Percentiles rank a stretch among this genome's conserved stretches.
Conservation (phyloP, 2,113 vertebrate genomes). For the Heterotilapia buettikoferi region DNA sequence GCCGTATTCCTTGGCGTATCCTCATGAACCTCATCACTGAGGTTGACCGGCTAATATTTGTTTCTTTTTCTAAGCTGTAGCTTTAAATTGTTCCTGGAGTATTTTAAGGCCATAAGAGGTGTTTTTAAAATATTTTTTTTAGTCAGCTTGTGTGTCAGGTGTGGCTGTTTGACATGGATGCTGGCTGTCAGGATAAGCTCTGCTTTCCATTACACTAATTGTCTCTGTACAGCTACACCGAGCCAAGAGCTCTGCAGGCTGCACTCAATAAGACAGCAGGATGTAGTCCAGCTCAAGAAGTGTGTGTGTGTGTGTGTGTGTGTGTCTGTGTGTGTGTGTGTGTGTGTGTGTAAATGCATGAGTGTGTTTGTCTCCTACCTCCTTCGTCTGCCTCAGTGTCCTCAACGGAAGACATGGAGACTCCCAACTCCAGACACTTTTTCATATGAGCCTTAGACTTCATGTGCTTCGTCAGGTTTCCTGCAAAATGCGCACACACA, state of each 20-base stretch:
- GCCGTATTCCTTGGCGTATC: neutral
- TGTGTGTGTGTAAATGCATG: neutral
- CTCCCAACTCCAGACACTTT: constrained; percentile 96
- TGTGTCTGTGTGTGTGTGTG: neutral
- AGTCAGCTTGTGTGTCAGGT: neutral
- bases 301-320: neutral
- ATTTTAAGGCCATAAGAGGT: neutral
- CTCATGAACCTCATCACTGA: neutral
- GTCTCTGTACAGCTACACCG: neutral
- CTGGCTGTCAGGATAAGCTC: neutral
- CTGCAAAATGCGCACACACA: constrained; percentile 61
- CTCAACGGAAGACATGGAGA: constrained; percentile 93
- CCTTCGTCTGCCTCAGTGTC: constrained; percentile 87
- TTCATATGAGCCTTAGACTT: constrained; percentile 99
- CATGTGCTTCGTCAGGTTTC: constrained; percentile 99
- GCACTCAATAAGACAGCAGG: neutral
- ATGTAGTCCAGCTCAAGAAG: neutral
- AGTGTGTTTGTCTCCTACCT: constrained; percentile 70
- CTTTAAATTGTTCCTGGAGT: neutral
- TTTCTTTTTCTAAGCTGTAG: neutral
- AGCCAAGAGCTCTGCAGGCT: constrained; percentile 1
- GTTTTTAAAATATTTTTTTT: neutral
- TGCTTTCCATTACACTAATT: constrained; percentile 44
- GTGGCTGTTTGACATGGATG: neutral
- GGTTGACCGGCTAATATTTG: neutral